A percentile compares a stretch with the other conserved stretches of the same genome.
Evolutionary conservation across 2,113 vertebrate species (phyloP).

Genomic region (Pholis gunnellus): DNA sequence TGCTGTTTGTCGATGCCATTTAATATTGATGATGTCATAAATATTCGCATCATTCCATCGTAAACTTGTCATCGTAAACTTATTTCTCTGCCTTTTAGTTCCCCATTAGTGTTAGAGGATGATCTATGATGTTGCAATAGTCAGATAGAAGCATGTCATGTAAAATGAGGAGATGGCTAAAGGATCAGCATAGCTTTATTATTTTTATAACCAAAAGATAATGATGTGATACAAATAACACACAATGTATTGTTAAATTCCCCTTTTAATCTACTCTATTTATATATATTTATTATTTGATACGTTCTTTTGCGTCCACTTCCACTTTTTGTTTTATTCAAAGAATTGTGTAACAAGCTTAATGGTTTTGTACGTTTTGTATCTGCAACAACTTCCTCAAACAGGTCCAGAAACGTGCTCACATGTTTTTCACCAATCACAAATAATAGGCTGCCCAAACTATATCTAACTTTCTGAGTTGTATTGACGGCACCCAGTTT

Average conservation of each 20-base stretch:
- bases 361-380: too few species aligned
- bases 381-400: neutral
- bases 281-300: neutral
- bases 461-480: neutral
- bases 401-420: neutral
- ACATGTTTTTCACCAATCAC: neutral
- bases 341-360: neutral
- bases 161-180: neutral
- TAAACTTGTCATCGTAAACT: neutral
- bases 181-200: neutral
- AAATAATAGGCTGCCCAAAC: neutral
- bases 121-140: neutral
- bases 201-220: neutral
- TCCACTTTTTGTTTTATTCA: too few species aligned
- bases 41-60: neutral
- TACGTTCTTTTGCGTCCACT: neutral
- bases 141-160: neutral
- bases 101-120: neutral
- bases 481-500: neutral
- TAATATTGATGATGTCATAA: neutral
- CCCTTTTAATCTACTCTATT: neutral
- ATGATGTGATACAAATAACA: neutral
- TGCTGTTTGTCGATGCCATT: neutral
- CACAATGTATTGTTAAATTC: neutral
- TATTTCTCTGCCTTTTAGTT: neutral